Percentiles rank a stretch among this genome's conserved stretches.
Evolutionary conservation across 35 echinoderm and acorn worm genomes (phyloP).

Genomic region (Apostichopus californicus): DNA sequence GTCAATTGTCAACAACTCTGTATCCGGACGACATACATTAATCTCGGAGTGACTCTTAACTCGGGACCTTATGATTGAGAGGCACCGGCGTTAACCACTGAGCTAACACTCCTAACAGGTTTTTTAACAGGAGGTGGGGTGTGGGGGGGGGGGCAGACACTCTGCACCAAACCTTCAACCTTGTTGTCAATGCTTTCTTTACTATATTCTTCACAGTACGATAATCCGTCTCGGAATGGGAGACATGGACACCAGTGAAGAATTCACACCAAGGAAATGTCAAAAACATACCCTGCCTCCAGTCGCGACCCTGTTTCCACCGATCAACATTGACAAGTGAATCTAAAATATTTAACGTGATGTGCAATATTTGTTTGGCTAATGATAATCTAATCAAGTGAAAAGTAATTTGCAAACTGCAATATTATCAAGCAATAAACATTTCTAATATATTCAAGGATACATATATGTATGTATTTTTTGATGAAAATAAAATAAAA

Average conservation of each 20-base stretch:
- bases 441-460: too few relatives aligned
- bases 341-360: background rate
- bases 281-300: slow-evolving; percentile 70
- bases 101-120: too few relatives aligned
- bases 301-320: slow-evolving; percentile 80
- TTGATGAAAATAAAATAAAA: too few relatives aligned
- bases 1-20: too few relatives aligned
- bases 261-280: background rate
- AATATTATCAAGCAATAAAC: too few relatives aligned
- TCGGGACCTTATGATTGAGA: too few relatives aligned
- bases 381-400: background rate
- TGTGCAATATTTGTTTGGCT: background rate
- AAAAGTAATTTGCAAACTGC: background rate
- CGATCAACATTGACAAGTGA: slow-evolving; percentile 44
- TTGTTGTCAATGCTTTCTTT: slow-evolving; percentile 7
- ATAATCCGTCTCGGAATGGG: slow-evolving; percentile 77
- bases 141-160: background rate
- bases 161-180: background rate
- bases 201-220: slow-evolving; percentile 52
- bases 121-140: too few relatives aligned
- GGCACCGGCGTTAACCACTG: too few relatives aligned
- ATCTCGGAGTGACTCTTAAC: too few relatives aligned
- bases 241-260: slow-evolving; percentile 27
- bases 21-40: too few relatives aligned
- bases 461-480: too few relatives aligned